These are phyloP conservation scores for Eulemur albifrons DNA, from an alignment of 2,797 vertebrate species.

Conservation along the genomic window DNA sequence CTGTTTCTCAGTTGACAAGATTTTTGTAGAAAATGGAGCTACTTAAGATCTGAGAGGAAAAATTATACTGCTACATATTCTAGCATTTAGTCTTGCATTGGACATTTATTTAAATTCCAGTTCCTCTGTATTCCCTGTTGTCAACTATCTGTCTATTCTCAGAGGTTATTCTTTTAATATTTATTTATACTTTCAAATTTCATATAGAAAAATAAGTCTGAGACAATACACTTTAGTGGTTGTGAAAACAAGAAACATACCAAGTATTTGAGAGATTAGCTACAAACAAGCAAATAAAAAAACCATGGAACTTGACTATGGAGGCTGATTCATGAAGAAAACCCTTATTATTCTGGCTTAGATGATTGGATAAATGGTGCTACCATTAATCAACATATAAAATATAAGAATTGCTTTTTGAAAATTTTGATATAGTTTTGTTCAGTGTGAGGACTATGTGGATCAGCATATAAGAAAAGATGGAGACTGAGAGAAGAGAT, in stretches of 20 bases:
- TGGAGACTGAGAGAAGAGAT: not conserved
- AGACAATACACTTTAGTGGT: not conserved
- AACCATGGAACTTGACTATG: not conserved
- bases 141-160: not conserved
- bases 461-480: not conserved
- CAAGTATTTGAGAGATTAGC: not conserved
- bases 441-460: not conserved
- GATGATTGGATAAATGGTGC: not conserved
- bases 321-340: not conserved
- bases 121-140: not conserved
- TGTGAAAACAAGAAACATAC: not conserved
- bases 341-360: not conserved
- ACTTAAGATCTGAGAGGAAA: not conserved
- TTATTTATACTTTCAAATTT: not conserved
- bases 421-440: not conserved
- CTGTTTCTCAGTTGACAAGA: not conserved
- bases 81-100: not conserved
- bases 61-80: not conserved
- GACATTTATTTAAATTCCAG: not conserved
- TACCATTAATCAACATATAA: not conserved
- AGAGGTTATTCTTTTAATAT: not conserved
- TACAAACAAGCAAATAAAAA: not conserved
- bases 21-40: not conserved
- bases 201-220: not conserved
- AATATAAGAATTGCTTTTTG: not conserved